A percentile compares a stretch with the other conserved stretches of the same genome.
Evolutionary conservation across 2,888 invertebrate genomes (phyloP).

Genomic region (Drosophila pseudotalamancana): DNA sequence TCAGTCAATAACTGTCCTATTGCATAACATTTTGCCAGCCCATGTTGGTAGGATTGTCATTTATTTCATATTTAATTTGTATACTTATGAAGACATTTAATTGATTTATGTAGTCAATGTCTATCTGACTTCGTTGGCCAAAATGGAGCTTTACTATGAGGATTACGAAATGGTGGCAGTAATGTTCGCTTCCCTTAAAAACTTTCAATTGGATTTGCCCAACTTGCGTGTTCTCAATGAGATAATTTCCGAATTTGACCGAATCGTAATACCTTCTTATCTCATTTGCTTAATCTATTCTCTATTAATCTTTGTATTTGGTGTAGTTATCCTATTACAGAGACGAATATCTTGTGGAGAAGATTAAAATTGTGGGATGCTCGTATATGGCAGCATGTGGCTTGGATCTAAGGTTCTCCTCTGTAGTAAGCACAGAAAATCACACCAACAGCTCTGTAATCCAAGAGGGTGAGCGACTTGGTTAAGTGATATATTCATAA

Average conservation of each 20-base stretch:
- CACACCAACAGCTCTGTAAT: slow-evolving; percentile 6
- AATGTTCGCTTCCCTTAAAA: slow-evolving; percentile 97
- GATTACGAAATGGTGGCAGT: slow-evolving; percentile 95
- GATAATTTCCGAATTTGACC: slow-evolving; percentile 96
- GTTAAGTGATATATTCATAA: neutral
- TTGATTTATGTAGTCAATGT: slow-evolving; percentile 16
- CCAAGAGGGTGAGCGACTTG: slow-evolving; percentile 16
- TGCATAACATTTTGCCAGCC: slow-evolving; percentile 96
- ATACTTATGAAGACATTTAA: neutral
- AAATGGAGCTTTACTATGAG: slow-evolving; percentile 93
- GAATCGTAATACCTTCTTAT: slow-evolving; percentile 84
- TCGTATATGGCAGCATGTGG: slow-evolving; percentile 99
- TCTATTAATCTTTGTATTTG: too few relatives aligned
- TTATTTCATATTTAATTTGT: slow-evolving; percentile 37
- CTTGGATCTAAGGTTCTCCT: slow-evolving; percentile 89
- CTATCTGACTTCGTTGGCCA: slow-evolving; percentile 88
- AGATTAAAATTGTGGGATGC: slow-evolving; percentile 98
- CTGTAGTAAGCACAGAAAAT: neutral
- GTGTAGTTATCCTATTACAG: slow-evolving; percentile 79
- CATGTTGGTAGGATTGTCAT: slow-evolving; percentile 90
- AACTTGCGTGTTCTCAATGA: slow-evolving; percentile 91
- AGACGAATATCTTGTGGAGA: slow-evolving; percentile 90
- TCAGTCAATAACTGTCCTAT: slow-evolving; percentile 93
- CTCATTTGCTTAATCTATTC: neutral
- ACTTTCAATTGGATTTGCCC: slow-evolving; percentile 88